These are phyloP conservation scores for Oeneis ivallda DNA, from an alignment of 2,888 invertebrate species.

Conservation along the genomic window DNA sequence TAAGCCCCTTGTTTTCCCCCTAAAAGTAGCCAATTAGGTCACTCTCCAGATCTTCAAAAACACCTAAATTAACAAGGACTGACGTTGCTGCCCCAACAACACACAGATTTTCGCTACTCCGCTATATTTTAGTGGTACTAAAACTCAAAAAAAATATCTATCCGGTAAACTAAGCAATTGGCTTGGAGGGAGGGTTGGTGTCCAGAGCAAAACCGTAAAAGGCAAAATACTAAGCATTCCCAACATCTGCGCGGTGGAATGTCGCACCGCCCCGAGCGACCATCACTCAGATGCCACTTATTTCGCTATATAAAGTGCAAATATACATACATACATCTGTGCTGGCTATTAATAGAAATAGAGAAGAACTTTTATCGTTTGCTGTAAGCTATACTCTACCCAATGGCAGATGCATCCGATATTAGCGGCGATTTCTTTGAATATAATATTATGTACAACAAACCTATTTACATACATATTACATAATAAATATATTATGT, in stretches of 20 bases:
- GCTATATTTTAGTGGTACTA: background rate
- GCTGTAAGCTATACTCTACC: slow-evolving; percentile 11
- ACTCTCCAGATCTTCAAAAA: no score
- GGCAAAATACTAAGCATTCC: slow-evolving; percentile 20
- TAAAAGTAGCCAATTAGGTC: no score
- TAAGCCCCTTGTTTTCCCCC: no score
- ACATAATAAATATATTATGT: no score
- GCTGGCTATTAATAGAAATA: slow-evolving; percentile 18
- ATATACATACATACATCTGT: slow-evolving; percentile 8
- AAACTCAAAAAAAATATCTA: background rate
- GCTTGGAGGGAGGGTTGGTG: background rate
- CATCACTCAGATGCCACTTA: slow-evolving; percentile 29
- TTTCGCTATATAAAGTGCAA: slow-evolving; percentile 13
- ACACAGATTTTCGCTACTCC: no score
- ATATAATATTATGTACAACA: background rate
- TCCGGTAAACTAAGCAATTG: background rate
- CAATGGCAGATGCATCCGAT: slow-evolving; percentile 7
- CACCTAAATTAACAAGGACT: no score
- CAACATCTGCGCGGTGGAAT: slow-evolving; percentile 33
- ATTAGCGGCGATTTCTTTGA: slow-evolving; percentile 12
- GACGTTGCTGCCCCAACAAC: no score
- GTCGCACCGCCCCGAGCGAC: slow-evolving; percentile 34
- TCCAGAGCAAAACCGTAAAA: slow-evolving; percentile 18
- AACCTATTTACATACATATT: no score
- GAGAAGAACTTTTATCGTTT: slow-evolving; percentile 17